phyloP scores from a whole-genome alignment of 2,797 vertebrate species.

The Choloepus didactylus region DNA sequence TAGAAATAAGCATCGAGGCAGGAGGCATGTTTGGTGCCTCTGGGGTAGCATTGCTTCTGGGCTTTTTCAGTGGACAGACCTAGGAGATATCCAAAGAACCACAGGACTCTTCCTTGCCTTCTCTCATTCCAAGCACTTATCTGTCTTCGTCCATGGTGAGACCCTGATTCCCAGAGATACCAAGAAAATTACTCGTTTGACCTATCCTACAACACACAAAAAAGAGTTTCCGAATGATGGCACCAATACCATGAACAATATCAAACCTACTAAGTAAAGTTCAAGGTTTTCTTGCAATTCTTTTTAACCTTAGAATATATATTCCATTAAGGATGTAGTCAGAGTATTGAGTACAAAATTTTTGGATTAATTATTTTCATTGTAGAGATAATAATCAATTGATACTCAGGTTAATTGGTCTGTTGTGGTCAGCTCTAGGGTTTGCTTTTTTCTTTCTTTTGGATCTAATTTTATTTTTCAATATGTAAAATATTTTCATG shows the following conservation, averaged over 20 bases:
- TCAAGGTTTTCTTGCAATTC: not conserved
- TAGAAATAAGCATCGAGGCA: not conserved
- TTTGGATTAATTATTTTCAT: conserved; percentile 35
- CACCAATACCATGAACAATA: not conserved
- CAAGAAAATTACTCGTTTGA: not conserved
- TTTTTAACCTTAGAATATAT: not conserved
- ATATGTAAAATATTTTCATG: conserved; percentile 42
- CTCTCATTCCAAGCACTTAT: not conserved
- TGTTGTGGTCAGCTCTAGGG: not conserved
- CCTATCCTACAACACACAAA: not conserved
- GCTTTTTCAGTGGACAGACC: not conserved
- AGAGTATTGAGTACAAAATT: not conserved
- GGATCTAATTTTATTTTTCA: conserved; percentile 56
- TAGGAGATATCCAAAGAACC: not conserved
- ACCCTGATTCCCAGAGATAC: not conserved
- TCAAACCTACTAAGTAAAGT: not conserved
- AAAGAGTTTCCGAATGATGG: not conserved
- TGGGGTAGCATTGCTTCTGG: not conserved
- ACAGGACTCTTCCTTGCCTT: not conserved
- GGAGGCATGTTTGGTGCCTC: not conserved
- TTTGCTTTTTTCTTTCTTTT: conserved; percentile 35
- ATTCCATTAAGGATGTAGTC: not conserved
- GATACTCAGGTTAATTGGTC: conserved; percentile 42
- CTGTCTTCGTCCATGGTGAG: not conserved
- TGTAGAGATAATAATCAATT: not conserved